Percentiles rank a stretch among this genome's conserved stretches.
Evolutionary conservation across 1,140 invertebrate species (phyloP).

Genomic region (Eurosta solidaginis): DNA sequence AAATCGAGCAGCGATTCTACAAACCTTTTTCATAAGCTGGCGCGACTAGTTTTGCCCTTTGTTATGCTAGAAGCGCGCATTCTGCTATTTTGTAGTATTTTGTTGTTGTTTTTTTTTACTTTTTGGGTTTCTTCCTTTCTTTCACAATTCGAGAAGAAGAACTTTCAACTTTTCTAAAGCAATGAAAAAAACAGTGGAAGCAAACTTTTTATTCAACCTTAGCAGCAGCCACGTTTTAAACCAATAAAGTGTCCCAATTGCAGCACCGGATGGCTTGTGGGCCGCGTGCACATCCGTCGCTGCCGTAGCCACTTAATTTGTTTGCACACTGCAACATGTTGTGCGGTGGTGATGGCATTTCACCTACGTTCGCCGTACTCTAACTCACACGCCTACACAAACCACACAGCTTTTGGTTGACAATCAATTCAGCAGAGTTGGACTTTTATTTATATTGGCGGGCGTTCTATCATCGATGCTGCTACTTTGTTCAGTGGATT

Average conservation of each 20-base stretch:
- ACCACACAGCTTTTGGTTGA: no score
- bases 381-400: neutral
- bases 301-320: constrained; percentile 21
- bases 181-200: neutral
- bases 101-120: neutral
- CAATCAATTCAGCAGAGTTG: no score
- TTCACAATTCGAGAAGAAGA: no score
- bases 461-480: neutral
- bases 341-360: neutral
- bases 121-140: no score
- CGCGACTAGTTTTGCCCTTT: neutral
- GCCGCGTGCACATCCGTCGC: neutral
- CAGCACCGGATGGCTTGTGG: neutral
- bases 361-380: neutral
- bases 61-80: no score
- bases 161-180: no score
- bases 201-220: neutral
- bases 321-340: constrained; percentile 26
- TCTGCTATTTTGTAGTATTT: no score
- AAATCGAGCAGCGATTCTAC: neutral
- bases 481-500: neutral
- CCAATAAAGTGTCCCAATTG: constrained; percentile 18
- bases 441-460: no score
- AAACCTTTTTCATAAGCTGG: neutral
- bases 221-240: neutral